Evolutionary conservation across 2,888 invertebrate species (phyloP).

Genomic region (Ophion costatus): DNA sequence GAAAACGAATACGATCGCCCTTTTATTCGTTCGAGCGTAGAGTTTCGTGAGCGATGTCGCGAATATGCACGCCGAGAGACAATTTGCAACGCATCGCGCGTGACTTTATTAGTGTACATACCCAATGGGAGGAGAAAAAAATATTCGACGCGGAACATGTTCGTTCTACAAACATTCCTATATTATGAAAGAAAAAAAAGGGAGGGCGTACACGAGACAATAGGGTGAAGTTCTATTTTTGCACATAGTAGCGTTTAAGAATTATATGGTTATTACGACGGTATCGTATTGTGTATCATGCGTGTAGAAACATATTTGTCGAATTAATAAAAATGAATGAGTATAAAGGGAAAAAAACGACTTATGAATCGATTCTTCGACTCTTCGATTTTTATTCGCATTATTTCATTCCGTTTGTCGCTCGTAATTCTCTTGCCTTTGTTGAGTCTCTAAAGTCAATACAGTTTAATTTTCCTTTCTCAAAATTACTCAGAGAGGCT

Average conservation of each 20-base stretch:
- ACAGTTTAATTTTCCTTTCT: no score
- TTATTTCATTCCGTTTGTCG: neutral
- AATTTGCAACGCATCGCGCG: conserved; percentile 18
- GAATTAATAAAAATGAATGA: conserved; percentile 69
- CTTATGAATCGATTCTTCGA: no score
- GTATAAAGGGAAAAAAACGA: conserved; percentile 14
- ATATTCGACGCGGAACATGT: conserved; percentile 46
- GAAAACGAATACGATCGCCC: conserved; percentile 29
- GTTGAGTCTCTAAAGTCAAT: no score
- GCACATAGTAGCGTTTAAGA: conserved; percentile 74
- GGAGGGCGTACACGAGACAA: conserved; percentile 71
- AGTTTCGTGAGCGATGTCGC: neutral
- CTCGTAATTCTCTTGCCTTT: neutral
- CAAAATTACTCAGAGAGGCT: no score
- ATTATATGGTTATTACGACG: conserved; percentile 70
- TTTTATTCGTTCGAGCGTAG: conserved; percentile 12
- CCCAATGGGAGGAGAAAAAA: conserved; percentile 19
- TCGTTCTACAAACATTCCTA: conserved; percentile 74
- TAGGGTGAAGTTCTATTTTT: conserved; percentile 76
- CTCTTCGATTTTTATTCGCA: neutral
- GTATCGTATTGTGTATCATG: conserved; percentile 71
- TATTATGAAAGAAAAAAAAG: conserved; percentile 64
- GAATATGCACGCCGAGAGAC: no score
- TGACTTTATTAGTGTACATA: conserved; percentile 49
- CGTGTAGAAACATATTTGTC: conserved; percentile 72